phyloP scores from a whole-genome alignment of 92 coral and sea anemone species.

The Galaxea fascicularis region DNA sequence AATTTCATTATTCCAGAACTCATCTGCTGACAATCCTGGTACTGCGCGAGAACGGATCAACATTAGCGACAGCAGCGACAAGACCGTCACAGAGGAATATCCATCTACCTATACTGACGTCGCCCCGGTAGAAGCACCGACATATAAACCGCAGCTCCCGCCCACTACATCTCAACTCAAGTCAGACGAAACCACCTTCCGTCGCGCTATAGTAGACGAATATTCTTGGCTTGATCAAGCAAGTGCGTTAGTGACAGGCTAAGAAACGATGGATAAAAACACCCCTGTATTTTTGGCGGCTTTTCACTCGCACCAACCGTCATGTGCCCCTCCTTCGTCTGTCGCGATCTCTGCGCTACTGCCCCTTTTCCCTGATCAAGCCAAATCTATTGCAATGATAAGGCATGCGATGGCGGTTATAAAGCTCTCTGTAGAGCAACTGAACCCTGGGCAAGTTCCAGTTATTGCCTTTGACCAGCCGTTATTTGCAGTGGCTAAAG shows the following conservation, averaged over 20 bases:
- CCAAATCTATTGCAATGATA: conserved; percentile 77
- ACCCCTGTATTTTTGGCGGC: conserved; percentile 69
- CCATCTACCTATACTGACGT: conserved; percentile 61
- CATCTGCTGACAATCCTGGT: conserved; percentile 50
- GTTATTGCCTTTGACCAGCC: conserved; percentile 76
- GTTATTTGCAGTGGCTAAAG: conserved; percentile 69
- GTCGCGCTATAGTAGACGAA: conserved; percentile 30
- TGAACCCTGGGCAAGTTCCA: conserved; percentile 75
- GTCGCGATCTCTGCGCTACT: conserved; percentile 56
- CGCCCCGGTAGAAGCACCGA: conserved; percentile 44
- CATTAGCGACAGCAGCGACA: too few species aligned
- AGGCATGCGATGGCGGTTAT: conserved; percentile 71
- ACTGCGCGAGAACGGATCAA: conserved; percentile 8
- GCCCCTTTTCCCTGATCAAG: conserved; percentile 77
- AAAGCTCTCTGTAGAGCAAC: conserved; percentile 43
- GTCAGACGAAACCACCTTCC: conserved; percentile 22
- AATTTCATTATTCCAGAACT: conserved; percentile 59
- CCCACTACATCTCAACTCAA: neutral
- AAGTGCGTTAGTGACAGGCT: neutral
- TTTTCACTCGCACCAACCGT: conserved; percentile 21
- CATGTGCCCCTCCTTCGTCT: neutral
- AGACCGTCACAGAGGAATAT: too few species aligned
- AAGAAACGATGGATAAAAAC: conserved; percentile 35
- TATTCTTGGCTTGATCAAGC: conserved; percentile 31
- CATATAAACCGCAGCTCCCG: conserved; percentile 41